These are phyloP conservation scores for Aspidiotus destructor DNA, from an alignment of 2,888 invertebrate species.

Conservation along the genomic window DNA sequence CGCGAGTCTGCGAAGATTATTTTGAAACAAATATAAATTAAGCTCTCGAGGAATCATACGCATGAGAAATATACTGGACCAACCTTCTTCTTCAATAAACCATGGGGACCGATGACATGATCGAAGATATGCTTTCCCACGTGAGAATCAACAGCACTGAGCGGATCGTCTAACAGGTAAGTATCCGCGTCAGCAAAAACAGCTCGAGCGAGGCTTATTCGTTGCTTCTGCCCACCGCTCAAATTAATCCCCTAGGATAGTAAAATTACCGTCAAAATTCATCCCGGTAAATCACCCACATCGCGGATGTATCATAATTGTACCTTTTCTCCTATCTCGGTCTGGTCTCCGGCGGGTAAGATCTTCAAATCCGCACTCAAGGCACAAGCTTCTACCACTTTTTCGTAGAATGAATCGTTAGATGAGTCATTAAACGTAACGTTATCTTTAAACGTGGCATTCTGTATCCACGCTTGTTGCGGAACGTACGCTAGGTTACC, in stretches of 20 bases:
- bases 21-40: not conserved
- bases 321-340: slow-evolving; percentile 72
- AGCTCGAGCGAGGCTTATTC: slow-evolving; percentile 83
- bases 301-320: not conserved
- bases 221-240: slow-evolving; percentile 84
- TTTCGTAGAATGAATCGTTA: slow-evolving; percentile 62
- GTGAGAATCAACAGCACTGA: slow-evolving; percentile 57
- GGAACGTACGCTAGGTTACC: slow-evolving; percentile 74
- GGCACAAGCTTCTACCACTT: slow-evolving; percentile 81
- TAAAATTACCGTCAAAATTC: not conserved
- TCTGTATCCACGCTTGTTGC: slow-evolving; percentile 98
- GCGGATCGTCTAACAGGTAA: slow-evolving; percentile 90
- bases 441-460: slow-evolving; percentile 84
- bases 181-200: slow-evolving; percentile 81
- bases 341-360: slow-evolving; percentile 88
- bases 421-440: slow-evolving; percentile 75
- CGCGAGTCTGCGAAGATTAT: slow-evolving; percentile 51
- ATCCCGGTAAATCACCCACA: not conserved
- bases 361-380: slow-evolving; percentile 84
- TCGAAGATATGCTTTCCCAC: slow-evolving; percentile 57
- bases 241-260: slow-evolving; percentile 58
- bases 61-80: not conserved
- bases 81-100: slow-evolving; percentile 43
- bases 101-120: slow-evolving; percentile 49
- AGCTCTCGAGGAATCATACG: not conserved